Evolutionary conservation across 2,113 vertebrate genomes (phyloP).

Genomic region (Daboia siamensis): DNA sequence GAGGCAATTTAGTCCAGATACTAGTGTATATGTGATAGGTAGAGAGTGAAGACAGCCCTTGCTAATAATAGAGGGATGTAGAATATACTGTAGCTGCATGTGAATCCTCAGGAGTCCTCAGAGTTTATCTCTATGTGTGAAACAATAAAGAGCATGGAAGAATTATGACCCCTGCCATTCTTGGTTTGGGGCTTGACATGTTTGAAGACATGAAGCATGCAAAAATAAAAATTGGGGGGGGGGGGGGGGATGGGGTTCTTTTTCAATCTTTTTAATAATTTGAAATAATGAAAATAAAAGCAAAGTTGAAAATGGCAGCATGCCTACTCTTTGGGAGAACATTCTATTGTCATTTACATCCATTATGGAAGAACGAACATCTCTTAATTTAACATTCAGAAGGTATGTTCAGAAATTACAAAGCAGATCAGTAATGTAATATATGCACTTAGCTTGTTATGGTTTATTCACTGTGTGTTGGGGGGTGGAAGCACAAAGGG

Average conservation of each 20-base stretch:
- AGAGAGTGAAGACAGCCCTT: neutral
- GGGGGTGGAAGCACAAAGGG: too few species aligned
- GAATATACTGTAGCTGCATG: neutral
- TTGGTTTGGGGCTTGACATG: too few species aligned
- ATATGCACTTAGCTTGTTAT: neutral
- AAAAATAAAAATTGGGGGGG: neutral
- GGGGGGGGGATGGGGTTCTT: neutral
- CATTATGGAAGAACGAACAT: neutral
- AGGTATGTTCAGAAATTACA: neutral
- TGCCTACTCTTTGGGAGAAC: neutral
- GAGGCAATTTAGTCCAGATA: neutral
- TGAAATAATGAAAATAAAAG: neutral
- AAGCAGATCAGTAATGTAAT: neutral
- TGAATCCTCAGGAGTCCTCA: neutral
- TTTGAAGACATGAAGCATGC: too few species aligned
- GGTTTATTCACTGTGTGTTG: neutral
- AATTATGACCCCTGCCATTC: too few species aligned
- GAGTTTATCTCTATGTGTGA: neutral
- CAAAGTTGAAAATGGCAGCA: neutral
- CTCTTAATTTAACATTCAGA: neutral
- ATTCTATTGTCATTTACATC: neutral
- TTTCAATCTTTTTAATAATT: neutral
- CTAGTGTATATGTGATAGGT: neutral
- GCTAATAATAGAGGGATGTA: neutral
- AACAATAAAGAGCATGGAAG: too few species aligned